These are phyloP conservation scores for Bufo gargarizans DNA, from an alignment of 2,113 vertebrate genomes.

Conservation along the genomic window DNA sequence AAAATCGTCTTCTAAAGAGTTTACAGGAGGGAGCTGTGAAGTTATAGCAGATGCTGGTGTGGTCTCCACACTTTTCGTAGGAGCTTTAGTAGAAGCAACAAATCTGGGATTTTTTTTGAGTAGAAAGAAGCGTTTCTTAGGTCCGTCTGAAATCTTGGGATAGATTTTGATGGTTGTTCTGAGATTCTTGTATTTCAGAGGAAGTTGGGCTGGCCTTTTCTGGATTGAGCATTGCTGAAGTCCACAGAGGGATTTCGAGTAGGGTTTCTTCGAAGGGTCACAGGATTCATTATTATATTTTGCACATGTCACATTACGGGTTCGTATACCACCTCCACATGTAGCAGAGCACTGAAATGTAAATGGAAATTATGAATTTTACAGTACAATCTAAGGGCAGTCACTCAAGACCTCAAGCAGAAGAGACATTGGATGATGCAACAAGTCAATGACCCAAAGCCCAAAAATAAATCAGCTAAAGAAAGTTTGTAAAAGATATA, in stretches of 20 bases:
- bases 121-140: conserved; percentile 43
- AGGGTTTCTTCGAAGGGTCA: conserved; percentile 81
- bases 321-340: conserved; percentile 89
- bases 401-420: too few species aligned
- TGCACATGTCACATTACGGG: conserved; percentile 81
- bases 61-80: conserved; percentile 15
- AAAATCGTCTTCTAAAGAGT: conserved; percentile 49
- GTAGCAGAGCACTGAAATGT: conserved; percentile 87
- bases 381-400: too few species aligned
- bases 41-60: conserved; percentile 58
- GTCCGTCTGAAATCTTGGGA: conserved; percentile 60
- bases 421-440: too few species aligned
- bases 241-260: conserved; percentile 86
- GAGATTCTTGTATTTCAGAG: conserved; percentile 64
- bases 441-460: too few species aligned
- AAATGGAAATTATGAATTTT: conserved; percentile 42
- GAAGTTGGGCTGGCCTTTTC: conserved; percentile 63
- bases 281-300: conserved; percentile 77
- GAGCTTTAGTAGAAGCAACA: not conserved
- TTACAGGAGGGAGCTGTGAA: not conserved
- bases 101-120: conserved; percentile 38
- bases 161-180: conserved; percentile 58
- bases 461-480: too few species aligned
- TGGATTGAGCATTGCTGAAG: conserved; percentile 85
- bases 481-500: too few species aligned